These are phyloP conservation scores for Carpatolechia fugitivella DNA, from an alignment of 2,888 invertebrate species.

Conservation along the genomic window DNA sequence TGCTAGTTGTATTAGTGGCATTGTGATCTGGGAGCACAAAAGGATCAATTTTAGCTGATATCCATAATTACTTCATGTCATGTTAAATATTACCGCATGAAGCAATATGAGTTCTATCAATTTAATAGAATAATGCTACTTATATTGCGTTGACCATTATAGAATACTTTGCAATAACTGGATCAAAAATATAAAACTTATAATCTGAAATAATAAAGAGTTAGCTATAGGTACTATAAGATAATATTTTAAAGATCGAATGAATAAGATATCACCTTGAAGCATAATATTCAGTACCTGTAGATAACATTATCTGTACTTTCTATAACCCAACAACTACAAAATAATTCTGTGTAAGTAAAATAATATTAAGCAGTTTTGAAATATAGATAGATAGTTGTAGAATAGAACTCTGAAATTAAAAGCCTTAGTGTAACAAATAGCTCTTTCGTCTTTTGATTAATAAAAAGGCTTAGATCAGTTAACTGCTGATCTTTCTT, in stretches of 20 bases:
- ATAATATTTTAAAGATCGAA: constrained; percentile 46
- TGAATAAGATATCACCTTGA: constrained; percentile 28
- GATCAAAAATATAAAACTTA: not conserved
- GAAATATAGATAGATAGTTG: constrained; percentile 20
- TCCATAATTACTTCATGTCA: constrained; percentile 42
- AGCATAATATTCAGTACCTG: constrained; percentile 39
- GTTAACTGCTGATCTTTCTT: not conserved
- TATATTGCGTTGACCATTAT: not conserved
- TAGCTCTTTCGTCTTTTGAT: not conserved
- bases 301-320: constrained; percentile 21
- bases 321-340: constrained; percentile 51
- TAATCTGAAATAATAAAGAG: not conserved
- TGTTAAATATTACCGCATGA: constrained; percentile 23
- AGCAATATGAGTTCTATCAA: not conserved
- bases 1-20: constrained; percentile 19
- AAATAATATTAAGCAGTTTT: constrained; percentile 29
- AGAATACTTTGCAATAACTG: too few relatives aligned
- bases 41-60: constrained; percentile 41
- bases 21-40: constrained; percentile 58
- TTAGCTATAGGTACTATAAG: too few relatives aligned
- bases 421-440: not conserved
- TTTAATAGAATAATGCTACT: not conserved
- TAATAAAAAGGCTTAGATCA: not conserved
- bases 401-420: constrained; percentile 21
- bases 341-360: constrained; percentile 31